phyloP scores from a whole-genome alignment of 2,797 vertebrate genomes.

The Myripristis jacobus region DNA sequence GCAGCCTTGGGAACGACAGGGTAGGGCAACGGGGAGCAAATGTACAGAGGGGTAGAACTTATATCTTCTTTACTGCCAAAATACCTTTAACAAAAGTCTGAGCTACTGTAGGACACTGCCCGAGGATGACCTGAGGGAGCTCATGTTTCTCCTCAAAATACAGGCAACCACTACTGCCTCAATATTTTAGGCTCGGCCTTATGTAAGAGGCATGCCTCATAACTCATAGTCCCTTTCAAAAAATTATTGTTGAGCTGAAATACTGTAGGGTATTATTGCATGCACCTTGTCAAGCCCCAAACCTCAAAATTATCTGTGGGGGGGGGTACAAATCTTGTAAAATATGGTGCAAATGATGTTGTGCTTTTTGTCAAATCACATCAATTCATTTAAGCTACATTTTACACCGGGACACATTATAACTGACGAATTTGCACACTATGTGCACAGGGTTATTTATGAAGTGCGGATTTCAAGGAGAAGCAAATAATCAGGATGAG shows the following conservation, averaged over 20 bases:
- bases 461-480: slow-evolving; percentile 26
- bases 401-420: slow-evolving; percentile 18
- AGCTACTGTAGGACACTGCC: slow-evolving; percentile 29
- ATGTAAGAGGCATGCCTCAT: slow-evolving; percentile 10
- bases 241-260: not conserved
- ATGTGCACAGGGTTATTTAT: slow-evolving; percentile 19
- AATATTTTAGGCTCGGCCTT: slow-evolving; percentile 27
- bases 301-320: not conserved
- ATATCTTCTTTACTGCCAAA: slow-evolving; percentile 34
- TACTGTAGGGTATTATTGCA: slow-evolving; percentile 3
- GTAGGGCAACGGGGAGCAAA: slow-evolving; percentile 43
- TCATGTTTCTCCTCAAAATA: slow-evolving; percentile 31
- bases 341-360: not conserved
- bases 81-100: slow-evolving; percentile 50
- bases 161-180: not conserved
- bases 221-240: slow-evolving; percentile 1
- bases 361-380: slow-evolving; percentile 2
- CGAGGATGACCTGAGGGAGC: slow-evolving; percentile 31
- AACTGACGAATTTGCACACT: slow-evolving; percentile 27
- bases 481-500: slow-evolving; percentile 35
- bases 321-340: not conserved
- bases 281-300: not conserved
- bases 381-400: slow-evolving; percentile 11
- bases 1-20: slow-evolving; percentile 60
- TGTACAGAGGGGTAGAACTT: slow-evolving; percentile 33